A percentile compares a stretch with the other conserved stretches of the same genome.
Conservation (phyloP, 37 sponge, comb jelly and placozoan species). For the Ianthella basta region DNA sequence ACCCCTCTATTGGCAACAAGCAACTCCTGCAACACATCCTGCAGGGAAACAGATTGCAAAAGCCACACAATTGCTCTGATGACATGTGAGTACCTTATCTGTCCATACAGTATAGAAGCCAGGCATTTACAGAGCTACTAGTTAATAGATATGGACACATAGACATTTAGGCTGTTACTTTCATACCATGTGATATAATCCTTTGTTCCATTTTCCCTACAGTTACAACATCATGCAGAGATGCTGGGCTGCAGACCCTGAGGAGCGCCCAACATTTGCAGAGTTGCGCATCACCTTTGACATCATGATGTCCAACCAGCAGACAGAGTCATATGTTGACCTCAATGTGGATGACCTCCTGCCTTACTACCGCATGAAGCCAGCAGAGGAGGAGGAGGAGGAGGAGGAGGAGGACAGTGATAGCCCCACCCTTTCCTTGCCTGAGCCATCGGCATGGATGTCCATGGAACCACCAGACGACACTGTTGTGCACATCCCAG, state of each 20-base stretch:
- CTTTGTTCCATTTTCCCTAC: not conserved
- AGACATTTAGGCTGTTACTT: too few relatives aligned
- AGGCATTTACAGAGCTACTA: too few relatives aligned
- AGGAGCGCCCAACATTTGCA: constrained; percentile 56
- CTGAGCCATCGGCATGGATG: not conserved
- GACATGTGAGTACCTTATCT: constrained; percentile 53
- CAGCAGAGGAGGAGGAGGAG: constrained; percentile 25
- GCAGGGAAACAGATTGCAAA: constrained; percentile 50
- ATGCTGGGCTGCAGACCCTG: constrained; percentile 65
- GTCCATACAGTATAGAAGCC: not conserved
- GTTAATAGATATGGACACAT: too few relatives aligned
- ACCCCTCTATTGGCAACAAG: constrained; percentile 46
- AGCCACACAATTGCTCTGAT: constrained; percentile 48
- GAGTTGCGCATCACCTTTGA: constrained; percentile 44
- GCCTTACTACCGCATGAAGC: constrained; percentile 36
- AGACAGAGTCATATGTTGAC: constrained; percentile 25
- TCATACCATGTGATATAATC: too few relatives aligned
- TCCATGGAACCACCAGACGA: not conserved
- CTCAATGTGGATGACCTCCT: constrained; percentile 32
- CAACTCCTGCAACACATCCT: constrained; percentile 41
- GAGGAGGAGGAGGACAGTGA: not conserved
- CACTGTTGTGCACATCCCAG: not conserved
- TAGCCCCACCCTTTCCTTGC: constrained; percentile 4
- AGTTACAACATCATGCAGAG: constrained; percentile 59
- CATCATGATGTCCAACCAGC: constrained; percentile 31